Evolutionary conservation across 1,140 invertebrate genomes (phyloP).

Genomic region (Drosophila orosa): DNA sequence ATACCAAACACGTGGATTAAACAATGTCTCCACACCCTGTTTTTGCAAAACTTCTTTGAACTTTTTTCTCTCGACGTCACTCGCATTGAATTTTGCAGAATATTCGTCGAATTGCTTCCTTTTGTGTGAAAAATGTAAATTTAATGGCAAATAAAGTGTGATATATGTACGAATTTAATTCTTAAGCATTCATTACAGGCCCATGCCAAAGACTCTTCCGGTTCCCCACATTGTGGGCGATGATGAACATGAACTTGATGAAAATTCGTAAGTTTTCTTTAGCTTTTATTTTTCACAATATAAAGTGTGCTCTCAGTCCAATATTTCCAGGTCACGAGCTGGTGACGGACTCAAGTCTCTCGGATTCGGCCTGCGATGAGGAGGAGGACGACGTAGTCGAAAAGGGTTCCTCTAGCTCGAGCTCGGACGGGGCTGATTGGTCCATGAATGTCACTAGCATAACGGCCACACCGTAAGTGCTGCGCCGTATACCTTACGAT

Average conservation of each 20-base stretch:
- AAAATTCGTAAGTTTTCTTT: not conserved
- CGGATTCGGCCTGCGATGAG: slow-evolving; percentile 2
- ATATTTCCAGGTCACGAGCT: no score
- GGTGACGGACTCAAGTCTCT: not conserved
- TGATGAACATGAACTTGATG: slow-evolving; percentile 38
- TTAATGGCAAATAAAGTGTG: no score
- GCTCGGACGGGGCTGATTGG: slow-evolving; percentile 40
- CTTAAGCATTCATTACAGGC: slow-evolving; percentile 18
- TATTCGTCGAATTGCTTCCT: not conserved
- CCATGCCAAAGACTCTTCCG: slow-evolving; percentile 5
- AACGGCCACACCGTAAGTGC: slow-evolving; percentile 34
- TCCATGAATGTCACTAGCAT: slow-evolving; percentile 42
- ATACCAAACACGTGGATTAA: not conserved
- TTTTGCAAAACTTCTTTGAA: not conserved
- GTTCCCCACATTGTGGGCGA: slow-evolving; percentile 58
- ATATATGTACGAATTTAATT: not conserved
- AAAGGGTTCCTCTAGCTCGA: slow-evolving; percentile 16
- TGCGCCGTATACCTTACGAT: not conserved
- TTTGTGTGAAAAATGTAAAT: slow-evolving; percentile 10
- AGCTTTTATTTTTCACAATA: not conserved
- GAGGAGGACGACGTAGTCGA: not conserved
- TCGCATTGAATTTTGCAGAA: not conserved
- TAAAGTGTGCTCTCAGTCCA: not conserved
- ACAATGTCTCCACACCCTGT: slow-evolving; percentile 12
- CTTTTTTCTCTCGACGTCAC: not conserved